Conservation (phyloP, 2,113 vertebrate genomes). For the Micromys minutus region DNA sequence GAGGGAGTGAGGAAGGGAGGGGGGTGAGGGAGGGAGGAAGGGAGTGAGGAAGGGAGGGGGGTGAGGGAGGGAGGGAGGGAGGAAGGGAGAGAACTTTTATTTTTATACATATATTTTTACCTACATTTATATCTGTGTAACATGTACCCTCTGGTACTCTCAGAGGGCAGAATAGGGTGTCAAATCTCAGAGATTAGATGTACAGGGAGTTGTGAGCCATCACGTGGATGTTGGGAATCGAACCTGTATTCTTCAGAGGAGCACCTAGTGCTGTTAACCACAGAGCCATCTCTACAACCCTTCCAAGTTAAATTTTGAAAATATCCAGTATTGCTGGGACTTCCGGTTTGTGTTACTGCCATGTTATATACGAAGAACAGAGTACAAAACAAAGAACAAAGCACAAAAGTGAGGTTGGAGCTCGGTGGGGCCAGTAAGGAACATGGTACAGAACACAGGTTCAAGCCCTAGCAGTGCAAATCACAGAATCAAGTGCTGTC, state of each 20-base stretch:
- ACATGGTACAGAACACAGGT: background rate
- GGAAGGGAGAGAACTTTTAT: background rate
- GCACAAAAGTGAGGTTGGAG: background rate
- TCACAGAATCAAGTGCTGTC: background rate
- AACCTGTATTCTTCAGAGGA: background rate
- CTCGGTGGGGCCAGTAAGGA: too few species aligned
- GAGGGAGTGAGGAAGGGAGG: background rate
- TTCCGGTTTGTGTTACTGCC: background rate
- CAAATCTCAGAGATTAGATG: background rate
- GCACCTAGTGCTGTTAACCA: background rate
- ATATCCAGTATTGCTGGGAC: background rate
- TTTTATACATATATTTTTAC: background rate
- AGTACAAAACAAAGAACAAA: background rate
- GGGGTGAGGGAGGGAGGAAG: too few species aligned
- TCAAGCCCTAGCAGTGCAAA: background rate
- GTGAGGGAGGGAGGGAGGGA: too few species aligned
- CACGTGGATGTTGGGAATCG: fast-evolving
- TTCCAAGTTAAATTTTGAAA: background rate
- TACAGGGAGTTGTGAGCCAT: background rate
- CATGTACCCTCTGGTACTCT: too few species aligned
- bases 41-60: too few species aligned
- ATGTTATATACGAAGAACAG: background rate
- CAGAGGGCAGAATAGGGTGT: background rate
- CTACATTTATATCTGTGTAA: background rate
- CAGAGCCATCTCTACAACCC: background rate